These are phyloP conservation scores for Pavo muticus DNA, from an alignment of 2,113 vertebrate genomes.

Conservation along the genomic window DNA sequence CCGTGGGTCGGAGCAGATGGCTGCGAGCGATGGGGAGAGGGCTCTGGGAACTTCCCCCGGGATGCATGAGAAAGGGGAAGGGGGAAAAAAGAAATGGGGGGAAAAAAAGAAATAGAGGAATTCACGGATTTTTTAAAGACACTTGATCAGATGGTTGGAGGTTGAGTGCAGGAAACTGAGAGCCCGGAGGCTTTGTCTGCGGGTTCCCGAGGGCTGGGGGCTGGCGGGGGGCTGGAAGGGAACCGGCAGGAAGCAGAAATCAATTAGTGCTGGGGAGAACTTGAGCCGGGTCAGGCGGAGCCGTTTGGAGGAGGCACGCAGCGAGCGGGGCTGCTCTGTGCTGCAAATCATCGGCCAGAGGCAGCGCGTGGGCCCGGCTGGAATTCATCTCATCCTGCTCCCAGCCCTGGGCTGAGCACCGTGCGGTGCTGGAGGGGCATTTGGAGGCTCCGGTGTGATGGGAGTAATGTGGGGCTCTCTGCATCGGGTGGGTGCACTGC, in stretches of 20 bases:
- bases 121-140: background rate
- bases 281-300: background rate
- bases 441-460: fast-evolving
- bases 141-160: conserved; percentile 28
- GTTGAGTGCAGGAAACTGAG: conserved; percentile 22
- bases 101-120: background rate
- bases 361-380: background rate
- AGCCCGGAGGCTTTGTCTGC: conserved; percentile 2
- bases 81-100: no score
- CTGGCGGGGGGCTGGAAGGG: conserved; percentile 4
- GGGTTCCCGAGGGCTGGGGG: conserved; percentile 25
- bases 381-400: conserved; percentile 3
- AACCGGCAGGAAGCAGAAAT: conserved; percentile 17
- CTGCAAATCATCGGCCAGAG: conserved; percentile 2
- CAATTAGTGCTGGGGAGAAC: conserved; percentile 58
- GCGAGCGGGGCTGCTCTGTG: background rate
- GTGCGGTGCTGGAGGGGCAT: background rate
- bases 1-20: conserved; percentile 21
- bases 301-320: conserved; percentile 24
- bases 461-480: background rate
- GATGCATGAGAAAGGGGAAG: background rate
- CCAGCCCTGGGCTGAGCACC: background rate
- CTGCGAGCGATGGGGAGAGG: conserved; percentile 3
- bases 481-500: fast-evolving
- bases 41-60: conserved; percentile 13